Percentiles rank a stretch among this genome's conserved stretches.
Conservation (phyloP, 2,797 vertebrate genomes). For the Argya squamiceps region DNA sequence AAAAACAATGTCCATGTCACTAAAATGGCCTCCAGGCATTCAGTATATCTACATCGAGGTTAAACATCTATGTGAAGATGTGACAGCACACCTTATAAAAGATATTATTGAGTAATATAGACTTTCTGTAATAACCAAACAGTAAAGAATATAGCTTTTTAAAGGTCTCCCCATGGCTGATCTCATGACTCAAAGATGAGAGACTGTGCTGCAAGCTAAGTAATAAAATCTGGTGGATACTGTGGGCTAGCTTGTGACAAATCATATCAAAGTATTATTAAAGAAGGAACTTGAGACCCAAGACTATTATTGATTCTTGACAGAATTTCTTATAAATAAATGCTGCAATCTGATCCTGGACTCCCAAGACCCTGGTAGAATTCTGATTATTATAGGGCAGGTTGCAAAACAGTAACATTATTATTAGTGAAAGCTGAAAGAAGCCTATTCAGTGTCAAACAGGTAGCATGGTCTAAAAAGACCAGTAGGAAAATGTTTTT, state of each 20-base stretch:
- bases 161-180: constrained; percentile 87
- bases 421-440: constrained; percentile 77
- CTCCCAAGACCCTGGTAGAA: constrained; percentile 83
- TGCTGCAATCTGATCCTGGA: constrained; percentile 86
- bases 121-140: constrained; percentile 88
- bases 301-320: constrained; percentile 92
- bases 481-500: constrained; percentile 70
- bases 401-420: constrained; percentile 79
- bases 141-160: constrained; percentile 87
- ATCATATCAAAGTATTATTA: constrained; percentile 95
- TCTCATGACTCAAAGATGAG: constrained; percentile 89
- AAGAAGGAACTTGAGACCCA: constrained; percentile 89
- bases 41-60: constrained; percentile 81
- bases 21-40: constrained; percentile 80
- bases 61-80: constrained; percentile 84
- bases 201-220: constrained; percentile 87
- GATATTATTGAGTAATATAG: constrained; percentile 87
- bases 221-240: constrained; percentile 89
- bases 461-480: constrained; percentile 77
- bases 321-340: constrained; percentile 90
- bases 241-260: constrained; percentile 89
- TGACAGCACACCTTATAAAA: constrained; percentile 85
- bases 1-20: constrained; percentile 82
- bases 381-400: constrained; percentile 80
- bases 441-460: constrained; percentile 67